phyloP scores from a whole-genome alignment of 2,797 vertebrate species.

The Enteromius viviparus region DNA sequence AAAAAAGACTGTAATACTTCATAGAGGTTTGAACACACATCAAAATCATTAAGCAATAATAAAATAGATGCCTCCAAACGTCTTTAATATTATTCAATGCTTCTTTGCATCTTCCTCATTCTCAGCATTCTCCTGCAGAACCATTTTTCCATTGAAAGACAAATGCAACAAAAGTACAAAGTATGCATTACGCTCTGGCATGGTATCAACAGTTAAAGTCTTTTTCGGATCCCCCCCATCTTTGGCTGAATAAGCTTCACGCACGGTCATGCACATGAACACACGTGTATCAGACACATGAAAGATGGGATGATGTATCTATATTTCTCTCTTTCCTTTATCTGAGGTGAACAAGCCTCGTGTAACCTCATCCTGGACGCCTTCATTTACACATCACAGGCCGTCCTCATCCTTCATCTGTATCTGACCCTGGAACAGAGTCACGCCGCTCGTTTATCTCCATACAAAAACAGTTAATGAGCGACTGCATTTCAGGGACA shows the following conservation, averaged over 20 bases:
- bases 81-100: background rate
- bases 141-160: background rate
- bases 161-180: background rate
- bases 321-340: background rate
- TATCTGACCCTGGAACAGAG: slow-evolving; percentile 29
- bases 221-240: background rate
- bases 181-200: background rate
- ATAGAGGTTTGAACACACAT: background rate
- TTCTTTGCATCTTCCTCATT: background rate
- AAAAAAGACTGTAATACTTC: no score
- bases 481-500: background rate
- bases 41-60: background rate
- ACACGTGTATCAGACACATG: background rate
- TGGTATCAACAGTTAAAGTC: background rate
- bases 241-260: background rate
- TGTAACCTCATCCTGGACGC: slow-evolving; percentile 6
- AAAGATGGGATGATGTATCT: background rate
- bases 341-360: slow-evolving; percentile 44
- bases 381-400: slow-evolving; percentile 37
- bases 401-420: slow-evolving; percentile 23
- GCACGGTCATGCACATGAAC: background rate
- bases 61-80: background rate
- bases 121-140: background rate
- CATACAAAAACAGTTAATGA: slow-evolving; percentile 3
- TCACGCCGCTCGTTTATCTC: slow-evolving; percentile 33